Evolutionary conservation across 2,888 invertebrate species (phyloP).

Genomic region (Prenolepis imparis): DNA sequence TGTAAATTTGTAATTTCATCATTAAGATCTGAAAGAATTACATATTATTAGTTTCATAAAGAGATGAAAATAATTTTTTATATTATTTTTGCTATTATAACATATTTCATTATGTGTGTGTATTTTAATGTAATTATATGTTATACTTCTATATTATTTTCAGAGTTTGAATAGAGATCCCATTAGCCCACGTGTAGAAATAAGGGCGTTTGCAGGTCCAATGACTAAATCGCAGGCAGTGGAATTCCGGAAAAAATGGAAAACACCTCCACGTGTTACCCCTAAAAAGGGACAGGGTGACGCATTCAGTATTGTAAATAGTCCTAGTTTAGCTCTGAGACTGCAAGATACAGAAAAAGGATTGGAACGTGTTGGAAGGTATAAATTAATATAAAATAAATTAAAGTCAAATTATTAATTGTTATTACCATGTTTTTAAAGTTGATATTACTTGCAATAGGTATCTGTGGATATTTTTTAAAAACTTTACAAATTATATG

Average conservation of each 20-base stretch:
- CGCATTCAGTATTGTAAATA: constrained; percentile 36
- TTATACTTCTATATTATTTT: constrained; percentile 50
- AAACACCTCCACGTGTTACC: constrained; percentile 91
- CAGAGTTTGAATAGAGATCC: constrained; percentile 90
- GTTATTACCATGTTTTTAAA: background rate
- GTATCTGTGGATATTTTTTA: background rate
- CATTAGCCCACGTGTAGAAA: constrained; percentile 91
- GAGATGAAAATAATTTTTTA: constrained; percentile 17
- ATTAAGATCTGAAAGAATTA: constrained; percentile 11
- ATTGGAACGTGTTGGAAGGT: constrained; percentile 94
- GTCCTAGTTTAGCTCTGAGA: constrained; percentile 80
- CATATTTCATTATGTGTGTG: constrained; percentile 1
- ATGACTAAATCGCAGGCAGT: constrained; percentile 93
- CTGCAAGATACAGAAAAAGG: constrained; percentile 94
- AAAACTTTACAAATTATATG: background rate
- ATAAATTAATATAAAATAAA: constrained; percentile 50
- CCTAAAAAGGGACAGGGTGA: constrained; percentile 63
- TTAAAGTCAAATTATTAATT: background rate
- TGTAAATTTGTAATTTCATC: constrained; percentile 60
- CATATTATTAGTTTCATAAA: background rate
- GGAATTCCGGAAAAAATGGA: constrained; percentile 92
- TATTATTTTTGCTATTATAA: constrained; percentile 13
- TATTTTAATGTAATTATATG: background rate
- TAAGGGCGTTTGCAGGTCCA: constrained; percentile 96
- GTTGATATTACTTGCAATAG: background rate